Percentiles rank a stretch among this genome's conserved stretches.
These are phyloP conservation scores for Dallia pectoralis DNA, from an alignment of 2,797 vertebrate species.

Conservation along the genomic window DNA sequence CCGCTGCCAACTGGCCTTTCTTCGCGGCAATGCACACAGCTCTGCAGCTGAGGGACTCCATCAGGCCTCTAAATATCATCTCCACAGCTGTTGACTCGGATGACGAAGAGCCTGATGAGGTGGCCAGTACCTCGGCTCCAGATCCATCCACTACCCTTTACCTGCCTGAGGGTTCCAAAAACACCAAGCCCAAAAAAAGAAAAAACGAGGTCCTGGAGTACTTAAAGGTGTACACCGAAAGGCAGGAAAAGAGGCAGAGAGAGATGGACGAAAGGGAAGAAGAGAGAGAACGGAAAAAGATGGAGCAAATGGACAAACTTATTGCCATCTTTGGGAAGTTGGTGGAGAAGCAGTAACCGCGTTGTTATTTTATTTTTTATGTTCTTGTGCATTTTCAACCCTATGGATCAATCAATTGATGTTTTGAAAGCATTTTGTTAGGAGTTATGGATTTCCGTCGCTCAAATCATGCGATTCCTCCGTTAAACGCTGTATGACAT, in stretches of 20 bases:
- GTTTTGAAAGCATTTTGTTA: background rate
- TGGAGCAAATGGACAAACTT: constrained; percentile 4
- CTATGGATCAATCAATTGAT: no score
- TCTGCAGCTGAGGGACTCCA: constrained; percentile 5
- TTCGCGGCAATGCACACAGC: constrained; percentile 9
- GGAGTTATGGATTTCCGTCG: no score
- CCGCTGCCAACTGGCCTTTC: constrained; percentile 12
- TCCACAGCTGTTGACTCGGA: constrained; percentile 3
- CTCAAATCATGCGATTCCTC: no score
- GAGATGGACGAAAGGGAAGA: constrained; percentile 5
- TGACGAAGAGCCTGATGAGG: constrained; percentile 18
- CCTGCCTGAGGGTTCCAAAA: constrained; percentile 4
- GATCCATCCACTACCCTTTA: background rate
- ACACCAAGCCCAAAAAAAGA: background rate
- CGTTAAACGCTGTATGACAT: background rate
- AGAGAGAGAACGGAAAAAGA: no score
- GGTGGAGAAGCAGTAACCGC: no score
- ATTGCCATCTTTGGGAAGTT: constrained; percentile 2
- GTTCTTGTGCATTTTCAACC: background rate
- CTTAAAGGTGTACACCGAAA: no score
- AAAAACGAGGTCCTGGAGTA: no score
- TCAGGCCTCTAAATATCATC: constrained; percentile 9
- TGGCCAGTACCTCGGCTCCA: constrained; percentile 6
- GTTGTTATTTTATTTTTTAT: no score
- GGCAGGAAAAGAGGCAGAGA: constrained; percentile 1